Evolutionary conservation across 1,140 invertebrate species (phyloP), one percentile per base, ranked within the genome.

Genomic region (Nasonia longicornis): DNA sequence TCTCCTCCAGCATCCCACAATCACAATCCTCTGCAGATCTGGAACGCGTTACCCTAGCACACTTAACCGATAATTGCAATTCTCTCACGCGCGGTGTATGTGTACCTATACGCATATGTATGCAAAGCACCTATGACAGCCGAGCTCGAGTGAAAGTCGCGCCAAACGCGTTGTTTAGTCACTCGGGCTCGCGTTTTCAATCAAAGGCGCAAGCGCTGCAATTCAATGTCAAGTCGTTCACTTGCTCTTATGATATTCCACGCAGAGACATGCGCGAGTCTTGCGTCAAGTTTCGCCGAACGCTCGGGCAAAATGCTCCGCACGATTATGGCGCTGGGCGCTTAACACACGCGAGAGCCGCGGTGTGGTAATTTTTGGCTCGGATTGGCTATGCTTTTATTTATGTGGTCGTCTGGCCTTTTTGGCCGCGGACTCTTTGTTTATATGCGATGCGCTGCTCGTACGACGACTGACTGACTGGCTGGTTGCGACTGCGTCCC

Each of bases 351-450:
- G 26, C 64, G 64, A 58, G 64, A 58, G 20, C 0, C 63, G 63
- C 22, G 2, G 66, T 69, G 66, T 31, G 66, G 66, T 69, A 69
- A 69, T 69, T 69, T 69, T 69, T 69, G 66, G 66, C 66, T 69
- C 6, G 22, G 14, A 31, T 67, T 16, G 48, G 16, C 48, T 16
- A 52, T n/a, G 52, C 66, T 35, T 69, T 69, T 69, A 14, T 29
- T 69, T 69, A 14, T 35, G 66, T 69, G 16, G 26, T 14, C 11
- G 26, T 22, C 1, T 29, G 66, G 2, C 66, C 66, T 69, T 69
- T 69, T 69, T 69, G 3, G 14, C 20, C 26, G 10, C 66, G 26
- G 20, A 20, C 16, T 20, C 16, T 58, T n/a, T 58, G 20, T 58
- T n/a, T 48, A 48, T 48, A 48, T 16, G 45, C 14, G 45, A 48